Conservation (phyloP, 1,140 invertebrate genomes). For the Drosophila punjabiensis region DNA sequence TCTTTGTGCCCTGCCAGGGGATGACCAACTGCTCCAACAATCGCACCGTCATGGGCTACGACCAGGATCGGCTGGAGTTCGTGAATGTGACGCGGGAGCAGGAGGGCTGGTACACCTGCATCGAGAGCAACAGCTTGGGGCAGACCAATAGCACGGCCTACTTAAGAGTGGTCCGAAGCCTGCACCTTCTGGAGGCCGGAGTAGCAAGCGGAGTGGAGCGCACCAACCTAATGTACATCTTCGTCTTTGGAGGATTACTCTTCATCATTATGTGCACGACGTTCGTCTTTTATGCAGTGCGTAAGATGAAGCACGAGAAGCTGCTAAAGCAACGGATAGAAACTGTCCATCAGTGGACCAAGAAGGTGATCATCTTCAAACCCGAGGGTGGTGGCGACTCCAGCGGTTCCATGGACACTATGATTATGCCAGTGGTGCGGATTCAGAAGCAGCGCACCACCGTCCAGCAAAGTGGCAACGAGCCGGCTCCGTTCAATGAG, state of each 20-base stretch:
- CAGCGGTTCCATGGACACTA: conserved; percentile 86
- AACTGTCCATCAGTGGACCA: conserved; percentile 94
- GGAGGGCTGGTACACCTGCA: conserved; percentile 97
- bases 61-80: conserved; percentile 89
- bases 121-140: conserved; percentile 94
- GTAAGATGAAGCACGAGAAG: conserved; percentile 86
- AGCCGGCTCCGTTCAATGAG: conserved; percentile 90
- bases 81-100: conserved; percentile 94
- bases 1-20: conserved; percentile 59
- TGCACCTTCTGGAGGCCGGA: conserved; percentile 37
- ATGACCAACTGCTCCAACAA: conserved; percentile 51
- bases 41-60: conserved; percentile 44
- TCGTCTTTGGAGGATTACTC: conserved; percentile 34
- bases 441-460: conserved; percentile 93
- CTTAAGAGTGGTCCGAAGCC: conserved; percentile 91
- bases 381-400: conserved; percentile 87
- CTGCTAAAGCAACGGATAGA: conserved; percentile 92
- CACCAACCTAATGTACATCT: conserved; percentile 23
- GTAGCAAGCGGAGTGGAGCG: conserved; percentile 43
- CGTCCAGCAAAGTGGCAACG: conserved; percentile 87
- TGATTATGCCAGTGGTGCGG: conserved; percentile 93
- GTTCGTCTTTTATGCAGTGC: conserved; percentile 86
- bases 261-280: conserved; percentile 55
- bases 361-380: conserved; percentile 95
- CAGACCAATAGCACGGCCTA: conserved; percentile 92